These are phyloP conservation scores for Gasterosteus aculeatus DNA, from an alignment of 2,113 vertebrate genomes.

Conservation along the genomic window DNA sequence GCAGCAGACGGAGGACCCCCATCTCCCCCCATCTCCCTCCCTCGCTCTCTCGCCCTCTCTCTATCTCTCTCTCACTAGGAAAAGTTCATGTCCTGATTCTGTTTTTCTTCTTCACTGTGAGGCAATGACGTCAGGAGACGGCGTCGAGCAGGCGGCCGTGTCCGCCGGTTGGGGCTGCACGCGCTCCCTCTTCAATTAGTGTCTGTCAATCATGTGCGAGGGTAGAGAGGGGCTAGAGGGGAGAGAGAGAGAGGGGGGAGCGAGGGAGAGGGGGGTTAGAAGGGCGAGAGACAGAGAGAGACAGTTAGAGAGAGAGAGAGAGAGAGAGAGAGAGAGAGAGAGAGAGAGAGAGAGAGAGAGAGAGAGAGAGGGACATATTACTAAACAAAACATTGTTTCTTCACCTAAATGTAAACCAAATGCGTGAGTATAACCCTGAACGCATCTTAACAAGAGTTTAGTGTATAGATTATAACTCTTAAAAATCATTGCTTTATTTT, in stretches of 20 bases:
- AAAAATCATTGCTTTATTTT: not conserved
- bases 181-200: conserved; percentile 83
- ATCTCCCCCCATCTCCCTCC: not conserved
- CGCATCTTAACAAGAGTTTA: not conserved
- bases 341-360: conserved; percentile 9
- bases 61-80: conserved; percentile 48
- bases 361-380: not conserved
- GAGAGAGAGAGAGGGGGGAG: too few relatives aligned
- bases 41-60: not conserved
- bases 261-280: not conserved
- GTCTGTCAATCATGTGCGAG: conserved; percentile 78
- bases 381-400: not conserved
- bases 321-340: conserved; percentile 16
- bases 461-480: not conserved
- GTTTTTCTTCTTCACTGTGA: conserved; percentile 65
- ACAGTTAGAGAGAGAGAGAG: not conserved
- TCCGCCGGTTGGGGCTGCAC: conserved; percentile 69
- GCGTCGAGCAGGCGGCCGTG: conserved; percentile 90
- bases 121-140: conserved; percentile 89
- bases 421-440: not conserved
- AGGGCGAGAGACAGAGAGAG: not conserved
- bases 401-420: not conserved
- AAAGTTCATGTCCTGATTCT: conserved; percentile 88
- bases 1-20: conserved; percentile 35
- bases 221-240: not conserved